Evolutionary conservation across 2,797 vertebrate species (phyloP), one percentile per base, ranked within the genome.

Genomic region (Catostomus latipinnis): DNA sequence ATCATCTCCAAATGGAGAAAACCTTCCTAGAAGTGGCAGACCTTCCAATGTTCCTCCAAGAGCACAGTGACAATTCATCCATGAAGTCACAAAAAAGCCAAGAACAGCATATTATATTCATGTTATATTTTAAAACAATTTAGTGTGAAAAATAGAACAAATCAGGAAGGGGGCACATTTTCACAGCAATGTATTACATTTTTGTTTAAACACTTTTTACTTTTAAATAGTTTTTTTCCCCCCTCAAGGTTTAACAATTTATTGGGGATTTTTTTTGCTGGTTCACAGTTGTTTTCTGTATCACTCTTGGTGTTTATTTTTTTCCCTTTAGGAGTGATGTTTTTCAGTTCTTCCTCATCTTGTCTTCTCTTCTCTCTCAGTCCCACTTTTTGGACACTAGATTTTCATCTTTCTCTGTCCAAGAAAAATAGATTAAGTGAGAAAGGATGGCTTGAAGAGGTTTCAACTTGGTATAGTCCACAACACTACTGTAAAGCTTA

Each of bases 341-440:
- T 58, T n/a, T 62, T 63, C 11, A 69, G 43, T 49, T 73, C 63
- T 63, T 75, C 70, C 45, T 78, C 69, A 72, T 54, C 34, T 34
- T 34, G 49, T 78, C 61, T 60, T 78, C 46, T 14, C 46, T 49
- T 65, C 34, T 34, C 34, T 70, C 13, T 70, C 69, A 88, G 81
- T 89, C 76, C 88, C 85, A 89, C 82, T 85, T 90, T 78, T 89
- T 90, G 65, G 82, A 63, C 75, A 89, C 85, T 78, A 89, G 83
- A 81, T 88, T 90, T n/a, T 88, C 84, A 45, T 89, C 89, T 86
- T 63, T 87, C 70, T 60, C 89, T 90, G 85, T 65, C 54, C 14
- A 58, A 62, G 54, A 73, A 60, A 18, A 81, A 74, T 8, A 66
- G 2, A 43, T 16, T 8, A 60, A 49, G 50, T 73, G 54, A 83